These are phyloP conservation scores for Microcebus griseorufus DNA, from an alignment of 2,113 vertebrate species.

Conservation along the genomic window DNA sequence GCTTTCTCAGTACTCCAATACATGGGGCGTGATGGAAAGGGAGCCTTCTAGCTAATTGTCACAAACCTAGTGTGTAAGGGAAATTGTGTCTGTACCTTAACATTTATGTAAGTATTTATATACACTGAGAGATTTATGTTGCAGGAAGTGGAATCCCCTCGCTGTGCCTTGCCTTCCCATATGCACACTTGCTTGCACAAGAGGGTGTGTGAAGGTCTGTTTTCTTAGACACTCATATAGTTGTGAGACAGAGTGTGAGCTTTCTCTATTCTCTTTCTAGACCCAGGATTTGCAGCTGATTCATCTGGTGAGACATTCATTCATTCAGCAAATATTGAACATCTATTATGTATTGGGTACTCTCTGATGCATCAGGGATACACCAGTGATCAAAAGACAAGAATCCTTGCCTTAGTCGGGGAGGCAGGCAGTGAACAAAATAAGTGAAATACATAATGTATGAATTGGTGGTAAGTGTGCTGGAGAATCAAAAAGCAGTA, in stretches of 20 bases:
- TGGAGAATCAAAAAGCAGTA: neutral
- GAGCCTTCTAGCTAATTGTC: neutral
- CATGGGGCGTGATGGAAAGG: neutral
- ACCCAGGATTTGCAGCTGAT: constrained; percentile 9
- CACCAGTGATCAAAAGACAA: constrained; percentile 35
- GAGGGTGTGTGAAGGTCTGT: neutral
- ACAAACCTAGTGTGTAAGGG: neutral
- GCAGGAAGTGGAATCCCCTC: neutral
- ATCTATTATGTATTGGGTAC: neutral
- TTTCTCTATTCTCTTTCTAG: neutral
- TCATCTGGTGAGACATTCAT: neutral
- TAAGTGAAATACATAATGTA: neutral
- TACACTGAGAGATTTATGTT: neutral
- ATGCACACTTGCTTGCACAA: neutral
- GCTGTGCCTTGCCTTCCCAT: neutral
- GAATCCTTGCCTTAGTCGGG: neutral
- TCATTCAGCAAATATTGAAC: constrained; percentile 4
- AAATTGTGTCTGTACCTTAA: neutral
- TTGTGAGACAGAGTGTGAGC: neutral
- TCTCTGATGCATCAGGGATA: neutral
- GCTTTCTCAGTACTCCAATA: constrained; percentile 3
- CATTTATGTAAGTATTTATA: neutral
- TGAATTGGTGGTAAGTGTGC: neutral
- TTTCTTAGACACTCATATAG: neutral
- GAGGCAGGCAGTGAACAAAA: constrained; percentile 19